Base-by-base conservation (phyloP, 1,140 invertebrate species). In the Steinernema feltiae region DNA sequence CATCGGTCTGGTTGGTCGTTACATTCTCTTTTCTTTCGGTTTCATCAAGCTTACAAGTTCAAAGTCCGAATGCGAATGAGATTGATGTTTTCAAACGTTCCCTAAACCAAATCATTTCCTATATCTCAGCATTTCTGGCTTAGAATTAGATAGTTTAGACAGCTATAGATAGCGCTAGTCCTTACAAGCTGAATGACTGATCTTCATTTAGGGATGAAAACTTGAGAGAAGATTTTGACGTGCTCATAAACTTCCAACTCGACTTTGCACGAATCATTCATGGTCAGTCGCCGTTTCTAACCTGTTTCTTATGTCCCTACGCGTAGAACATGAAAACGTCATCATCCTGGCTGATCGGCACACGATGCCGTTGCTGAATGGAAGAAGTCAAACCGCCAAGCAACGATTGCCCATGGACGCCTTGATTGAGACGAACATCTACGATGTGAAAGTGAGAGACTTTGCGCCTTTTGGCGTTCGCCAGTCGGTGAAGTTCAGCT, bases 301-400 rank as follows among this genome's bases (percentile, higher is more conserved):
- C 3, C 30, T 71, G 32, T 24, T 18, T 1, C 1, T 74, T 73
- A 70, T 46, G 78, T 29, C 75, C n/a, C n/a, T n/a, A n/a, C n/a
- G n/a, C n/a, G n/a, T 71, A 82, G 82, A 84, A 75, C 82, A 84
- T 35, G 82, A 83, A 76, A 84, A 83, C 71, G 82, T 84, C n/a
- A 46, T 83, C 30, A 46, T 83, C 15, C 69, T 85, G 71, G 82
- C 82, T 30, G 82, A 83, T 48, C 76, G 75, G 17, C 83, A 83
- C 35, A 83, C 82, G 69, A 84, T 83, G 71, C 82, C 82, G n/a
- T 85, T 76, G 48, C 41, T 83, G 53, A 74, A 85, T 72, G 82
- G 82, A 1, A 35, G 80, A 71, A 78, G 53, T 32, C 63, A 79
- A 48, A 21, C 72, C n/a, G 69, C 84, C 21, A 78, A 73, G 69